phyloP scores from a whole-genome alignment of 2,888 invertebrate genomes.

The Aquatica leii region DNA sequence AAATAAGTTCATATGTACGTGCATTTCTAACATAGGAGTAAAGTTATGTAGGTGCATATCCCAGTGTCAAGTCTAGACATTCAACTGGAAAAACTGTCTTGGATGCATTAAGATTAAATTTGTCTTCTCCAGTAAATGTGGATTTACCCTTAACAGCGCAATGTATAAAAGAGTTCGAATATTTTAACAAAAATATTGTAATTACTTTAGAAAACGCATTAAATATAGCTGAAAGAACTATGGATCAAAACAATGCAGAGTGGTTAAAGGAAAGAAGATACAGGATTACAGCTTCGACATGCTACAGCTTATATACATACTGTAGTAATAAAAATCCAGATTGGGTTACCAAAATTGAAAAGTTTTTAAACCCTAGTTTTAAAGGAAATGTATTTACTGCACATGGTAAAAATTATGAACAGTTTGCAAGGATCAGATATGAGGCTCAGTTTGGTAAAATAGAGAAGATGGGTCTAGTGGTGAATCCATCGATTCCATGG shows the following conservation, averaged over 20 bases:
- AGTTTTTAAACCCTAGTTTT: too few relatives aligned
- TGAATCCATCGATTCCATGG: too few relatives aligned
- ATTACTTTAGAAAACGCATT: not conserved
- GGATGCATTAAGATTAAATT: not conserved
- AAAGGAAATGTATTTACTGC: too few relatives aligned
- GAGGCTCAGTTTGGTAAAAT: too few relatives aligned
- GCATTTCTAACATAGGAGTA: not conserved
- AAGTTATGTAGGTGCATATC: not conserved
- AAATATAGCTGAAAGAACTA: not conserved
- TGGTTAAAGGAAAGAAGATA: too few relatives aligned
- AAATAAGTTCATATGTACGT: too few relatives aligned
- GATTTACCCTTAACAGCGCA: not conserved
- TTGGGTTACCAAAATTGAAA: too few relatives aligned
- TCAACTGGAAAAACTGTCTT: not conserved
- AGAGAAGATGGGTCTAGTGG: too few relatives aligned
- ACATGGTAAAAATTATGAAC: conserved; percentile 9
- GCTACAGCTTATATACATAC: too few relatives aligned
- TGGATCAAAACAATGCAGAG: not conserved
- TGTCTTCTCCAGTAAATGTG: not conserved
- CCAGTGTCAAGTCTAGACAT: not conserved
- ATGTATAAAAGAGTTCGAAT: not conserved
- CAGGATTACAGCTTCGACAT: too few relatives aligned
- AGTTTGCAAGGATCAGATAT: too few relatives aligned
- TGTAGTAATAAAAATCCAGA: too few relatives aligned
- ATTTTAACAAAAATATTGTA: not conserved